These are phyloP conservation scores for Sprattus sprattus DNA, from an alignment of 2,113 vertebrate genomes.

Conservation along the genomic window DNA sequence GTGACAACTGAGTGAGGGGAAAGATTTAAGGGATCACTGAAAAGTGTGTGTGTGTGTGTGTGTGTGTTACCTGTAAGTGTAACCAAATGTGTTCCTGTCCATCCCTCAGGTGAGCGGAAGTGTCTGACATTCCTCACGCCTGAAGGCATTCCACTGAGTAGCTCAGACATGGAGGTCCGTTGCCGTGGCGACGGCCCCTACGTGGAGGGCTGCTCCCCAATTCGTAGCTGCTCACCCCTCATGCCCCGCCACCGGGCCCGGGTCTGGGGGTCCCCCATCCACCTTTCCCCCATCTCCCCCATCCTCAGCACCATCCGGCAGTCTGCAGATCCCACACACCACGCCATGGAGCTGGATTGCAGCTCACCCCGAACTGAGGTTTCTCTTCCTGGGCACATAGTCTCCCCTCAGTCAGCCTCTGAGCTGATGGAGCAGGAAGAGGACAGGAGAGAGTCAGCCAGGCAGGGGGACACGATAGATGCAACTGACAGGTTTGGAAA, in stretches of 20 bases:
- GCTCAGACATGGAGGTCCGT: conserved; percentile 60
- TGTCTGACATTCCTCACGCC: conserved; percentile 76
- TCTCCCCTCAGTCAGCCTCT: neutral
- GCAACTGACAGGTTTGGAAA: conserved; percentile 52
- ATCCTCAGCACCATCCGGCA: conserved; percentile 71
- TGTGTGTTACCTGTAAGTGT: neutral
- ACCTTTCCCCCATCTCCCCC: conserved; percentile 74
- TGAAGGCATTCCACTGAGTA: conserved; percentile 60
- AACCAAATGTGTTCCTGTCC: neutral
- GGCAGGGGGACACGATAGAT: neutral
- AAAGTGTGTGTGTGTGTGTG: neutral
- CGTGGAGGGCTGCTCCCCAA: conserved; percentile 91
- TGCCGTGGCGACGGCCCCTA: conserved; percentile 77
- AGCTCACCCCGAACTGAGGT: conserved; percentile 29
- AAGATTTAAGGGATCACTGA: too few relatives aligned
- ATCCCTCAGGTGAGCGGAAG: conserved; percentile 71
- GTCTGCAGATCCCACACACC: conserved; percentile 32
- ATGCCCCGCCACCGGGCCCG: conserved; percentile 64
- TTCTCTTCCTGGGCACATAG: neutral
- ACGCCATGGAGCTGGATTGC: conserved; percentile 59
- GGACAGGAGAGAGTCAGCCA: conserved; percentile 47
- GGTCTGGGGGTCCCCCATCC: conserved; percentile 61
- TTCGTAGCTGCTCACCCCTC: conserved; percentile 81
- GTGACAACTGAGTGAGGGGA: too few relatives aligned
- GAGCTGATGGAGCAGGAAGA: conserved; percentile 60